These are phyloP conservation scores for Rhingia campestris DNA, from an alignment of 2,888 invertebrate genomes.

Conservation along the genomic window DNA sequence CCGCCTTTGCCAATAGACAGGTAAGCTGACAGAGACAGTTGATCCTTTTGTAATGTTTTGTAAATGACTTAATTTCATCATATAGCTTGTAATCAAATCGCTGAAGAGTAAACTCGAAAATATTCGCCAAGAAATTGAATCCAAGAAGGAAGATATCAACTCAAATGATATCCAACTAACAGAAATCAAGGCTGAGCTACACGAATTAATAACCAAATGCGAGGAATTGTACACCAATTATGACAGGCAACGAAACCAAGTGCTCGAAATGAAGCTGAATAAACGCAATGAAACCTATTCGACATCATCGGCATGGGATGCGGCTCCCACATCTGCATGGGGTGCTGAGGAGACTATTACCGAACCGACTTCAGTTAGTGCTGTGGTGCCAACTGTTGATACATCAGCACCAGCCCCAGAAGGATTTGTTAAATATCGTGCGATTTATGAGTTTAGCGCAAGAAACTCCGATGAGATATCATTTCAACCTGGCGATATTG, in stretches of 20 bases:
- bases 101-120: slow-evolving; percentile 89
- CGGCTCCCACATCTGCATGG: slow-evolving; percentile 77
- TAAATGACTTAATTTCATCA: slow-evolving; percentile 9
- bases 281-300: slow-evolving; percentile 82
- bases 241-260: slow-evolving; percentile 86
- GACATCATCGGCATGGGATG: slow-evolving; percentile 84
- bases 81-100: slow-evolving; percentile 87
- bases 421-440: slow-evolving; percentile 89
- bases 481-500: slow-evolving; percentile 96
- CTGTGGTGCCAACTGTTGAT: slow-evolving; percentile 75
- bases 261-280: slow-evolving; percentile 84
- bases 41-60: background rate
- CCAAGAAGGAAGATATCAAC: slow-evolving; percentile 91
- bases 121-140: slow-evolving; percentile 89
- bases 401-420: slow-evolving; percentile 82
- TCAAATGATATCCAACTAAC: slow-evolving; percentile 90
- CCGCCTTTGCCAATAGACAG: slow-evolving; percentile 87
- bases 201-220: slow-evolving; percentile 87
- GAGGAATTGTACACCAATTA: slow-evolving; percentile 87
- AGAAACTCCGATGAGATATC: slow-evolving; percentile 96
- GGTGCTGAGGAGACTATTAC: slow-evolving; percentile 79
- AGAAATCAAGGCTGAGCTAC: slow-evolving; percentile 88
- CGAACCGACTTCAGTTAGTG: slow-evolving; percentile 54
- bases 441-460: slow-evolving; percentile 96
- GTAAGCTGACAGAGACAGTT: slow-evolving; percentile 71